These are phyloP conservation scores for Eueides isabella DNA, from an alignment of 1,140 invertebrate species.

Conservation along the genomic window DNA sequence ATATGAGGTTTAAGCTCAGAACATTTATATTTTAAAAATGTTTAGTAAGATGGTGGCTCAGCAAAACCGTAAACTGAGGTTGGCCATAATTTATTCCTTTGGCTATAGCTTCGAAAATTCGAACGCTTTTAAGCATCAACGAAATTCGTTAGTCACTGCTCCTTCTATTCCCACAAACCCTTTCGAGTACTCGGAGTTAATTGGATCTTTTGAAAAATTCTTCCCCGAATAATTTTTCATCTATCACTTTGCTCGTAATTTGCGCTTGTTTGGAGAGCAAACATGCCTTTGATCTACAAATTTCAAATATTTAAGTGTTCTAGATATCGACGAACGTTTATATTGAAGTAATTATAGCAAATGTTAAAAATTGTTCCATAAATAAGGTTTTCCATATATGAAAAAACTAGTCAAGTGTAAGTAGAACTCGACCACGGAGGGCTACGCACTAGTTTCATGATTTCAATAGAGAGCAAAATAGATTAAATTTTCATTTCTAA, in stretches of 20 bases:
- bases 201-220: conserved; percentile 66
- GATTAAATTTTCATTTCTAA: too few species aligned
- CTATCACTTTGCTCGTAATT: conserved; percentile 61
- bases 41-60: conserved; percentile 6
- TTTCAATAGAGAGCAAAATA: too few species aligned
- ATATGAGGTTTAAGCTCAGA: background rate
- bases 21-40: conserved; percentile 27
- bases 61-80: conserved; percentile 36
- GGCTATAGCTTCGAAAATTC: conserved; percentile 52
- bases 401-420: background rate
- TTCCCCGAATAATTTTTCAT: conserved; percentile 59
- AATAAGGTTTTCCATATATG: background rate
- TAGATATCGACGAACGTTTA: conserved; percentile 23
- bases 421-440: too few species aligned
- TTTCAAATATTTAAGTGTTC: conserved; percentile 45
- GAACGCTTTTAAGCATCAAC: conserved; percentile 53
- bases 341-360: background rate
- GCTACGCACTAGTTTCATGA: background rate
- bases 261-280: conserved; percentile 50
- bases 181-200: conserved; percentile 60
- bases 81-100: conserved; percentile 53
- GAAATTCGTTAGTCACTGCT: conserved; percentile 60
- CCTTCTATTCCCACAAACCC: conserved; percentile 53
- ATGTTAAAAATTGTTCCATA: background rate
- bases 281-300: conserved; percentile 51